Evolutionary conservation across 2,797 vertebrate species (phyloP), one percentile per base, ranked within the genome.

Genomic region (Remorina albescens): DNA sequence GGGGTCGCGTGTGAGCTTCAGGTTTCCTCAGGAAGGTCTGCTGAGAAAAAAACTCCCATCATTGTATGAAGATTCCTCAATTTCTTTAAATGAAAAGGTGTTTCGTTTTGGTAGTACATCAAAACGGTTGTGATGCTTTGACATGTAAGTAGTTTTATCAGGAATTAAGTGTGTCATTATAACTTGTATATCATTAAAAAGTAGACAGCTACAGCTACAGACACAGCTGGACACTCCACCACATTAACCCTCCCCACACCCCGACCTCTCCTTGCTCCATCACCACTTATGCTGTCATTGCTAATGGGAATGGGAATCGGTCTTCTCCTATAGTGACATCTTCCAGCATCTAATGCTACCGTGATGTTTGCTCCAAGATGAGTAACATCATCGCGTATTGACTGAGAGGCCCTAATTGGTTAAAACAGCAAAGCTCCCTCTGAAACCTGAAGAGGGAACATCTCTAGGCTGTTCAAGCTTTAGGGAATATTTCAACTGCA

Each of bases 11-110:
- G 67, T 56, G 46, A 84, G 78, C 86, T 19, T 26, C 37, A 60
- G 80, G 76, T 83, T 51, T 78, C 67, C 74, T 63, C 82, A 74
- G 49, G 55, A 82, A 81, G 61, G 68, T 81, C 69, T 75, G 28
- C 63, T 78, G 70, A 78, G 49, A 75, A 47, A 46, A 76, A 51
- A 78, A 75, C 81, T 81, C 64, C 30, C 46, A 42, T 71, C 56
- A 50, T n/a, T 67, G 49, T 41, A 55, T 39, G 30, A 4, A 59
- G 15, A 41, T 50, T 50, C 37, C 53, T 41, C 19, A 28, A 16
- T 28, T 51, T 10, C 11, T 23, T 25, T 36, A 51, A 13, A 26
- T 19, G 13, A 19, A 36, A 9, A 65, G 5, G 13, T 47, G 2
- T 13, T 32, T 23, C n/a, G 50, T 53, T 28, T 16, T 58, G 37